These are phyloP conservation scores for Sternarchorhynchus goeldii DNA, from an alignment of 2,797 vertebrate species.

Conservation along the genomic window DNA sequence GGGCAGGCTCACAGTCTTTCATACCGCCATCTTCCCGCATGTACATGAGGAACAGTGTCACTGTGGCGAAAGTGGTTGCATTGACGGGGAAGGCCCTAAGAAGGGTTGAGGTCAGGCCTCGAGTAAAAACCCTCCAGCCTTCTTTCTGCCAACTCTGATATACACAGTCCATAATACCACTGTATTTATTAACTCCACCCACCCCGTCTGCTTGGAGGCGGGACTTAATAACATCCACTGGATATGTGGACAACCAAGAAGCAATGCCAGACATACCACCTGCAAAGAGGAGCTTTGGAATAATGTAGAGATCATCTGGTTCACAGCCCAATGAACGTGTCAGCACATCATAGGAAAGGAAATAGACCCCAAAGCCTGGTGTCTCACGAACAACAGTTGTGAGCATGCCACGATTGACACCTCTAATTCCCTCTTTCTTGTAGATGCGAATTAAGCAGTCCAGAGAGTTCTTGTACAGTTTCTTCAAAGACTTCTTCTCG, in stretches of 20 bases:
- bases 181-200: conserved; percentile 82
- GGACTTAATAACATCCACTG: conserved; percentile 94
- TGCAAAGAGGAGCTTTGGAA: conserved; percentile 92
- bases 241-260: conserved; percentile 97
- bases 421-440: conserved; percentile 83
- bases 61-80: conserved; percentile 92
- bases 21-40: conserved; percentile 73
- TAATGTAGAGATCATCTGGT: conserved; percentile 83
- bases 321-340: conserved; percentile 88
- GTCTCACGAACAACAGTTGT: conserved; percentile 91
- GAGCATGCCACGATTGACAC: conserved; percentile 91
- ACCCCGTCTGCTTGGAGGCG: conserved; percentile 93
- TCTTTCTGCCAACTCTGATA: conserved; percentile 86
- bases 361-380: conserved; percentile 94
- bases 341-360: conserved; percentile 88
- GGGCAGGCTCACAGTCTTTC: conserved; percentile 76
- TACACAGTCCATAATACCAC: conserved; percentile 87
- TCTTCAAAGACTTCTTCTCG: conserved; percentile 81
- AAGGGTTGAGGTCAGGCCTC: conserved; percentile 92
- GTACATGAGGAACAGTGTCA: conserved; percentile 90
- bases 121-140: conserved; percentile 90
- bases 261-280: conserved; percentile 91
- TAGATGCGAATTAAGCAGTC: conserved; percentile 93
- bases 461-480: conserved; percentile 91
- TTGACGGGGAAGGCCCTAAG: conserved; percentile 96